Percentiles rank a stretch among this genome's conserved stretches.
Evolutionary conservation across 2,888 invertebrate genomes (phyloP).

Genomic region (Lithosia quadra): DNA sequence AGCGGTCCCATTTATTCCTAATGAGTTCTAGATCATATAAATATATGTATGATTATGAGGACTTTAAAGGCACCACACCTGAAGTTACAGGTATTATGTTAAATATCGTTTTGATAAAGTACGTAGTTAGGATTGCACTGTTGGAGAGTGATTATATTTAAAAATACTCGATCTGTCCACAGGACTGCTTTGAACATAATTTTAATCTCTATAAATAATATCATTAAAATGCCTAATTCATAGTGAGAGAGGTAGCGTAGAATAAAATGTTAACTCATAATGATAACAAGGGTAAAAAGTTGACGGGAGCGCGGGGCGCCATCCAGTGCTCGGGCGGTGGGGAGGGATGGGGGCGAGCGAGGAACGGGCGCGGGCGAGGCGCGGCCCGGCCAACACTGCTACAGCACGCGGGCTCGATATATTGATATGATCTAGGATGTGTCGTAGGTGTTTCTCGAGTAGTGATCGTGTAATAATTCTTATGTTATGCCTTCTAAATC

Average conservation of each 20-base stretch:
- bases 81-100: constrained; percentile 57
- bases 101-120: constrained; percentile 52
- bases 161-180: constrained; percentile 66
- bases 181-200: constrained; percentile 71
- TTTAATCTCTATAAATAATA: constrained; percentile 76
- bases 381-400: constrained; percentile 65
- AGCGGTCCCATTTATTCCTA: constrained; percentile 71
- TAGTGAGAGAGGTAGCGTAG: constrained; percentile 85
- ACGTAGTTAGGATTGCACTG: constrained; percentile 63
- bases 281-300: constrained; percentile 67
- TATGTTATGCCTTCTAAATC: constrained; percentile 83
- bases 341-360: constrained; percentile 51
- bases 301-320: constrained; percentile 50
- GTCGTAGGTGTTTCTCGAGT: constrained; percentile 86
- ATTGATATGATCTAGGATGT: constrained; percentile 87
- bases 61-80: constrained; percentile 57
- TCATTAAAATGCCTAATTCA: constrained; percentile 80
- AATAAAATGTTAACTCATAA: constrained; percentile 75
- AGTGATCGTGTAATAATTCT: constrained; percentile 85
- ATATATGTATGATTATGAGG: constrained; percentile 75
- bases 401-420: constrained; percentile 77
- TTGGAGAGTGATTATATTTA: constrained; percentile 56
- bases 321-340: constrained; percentile 21
- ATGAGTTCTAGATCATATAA: constrained; percentile 87
- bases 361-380: constrained; percentile 43